phyloP scores from a whole-genome alignment of 2,113 vertebrate genomes.

The Solea solea region DNA sequence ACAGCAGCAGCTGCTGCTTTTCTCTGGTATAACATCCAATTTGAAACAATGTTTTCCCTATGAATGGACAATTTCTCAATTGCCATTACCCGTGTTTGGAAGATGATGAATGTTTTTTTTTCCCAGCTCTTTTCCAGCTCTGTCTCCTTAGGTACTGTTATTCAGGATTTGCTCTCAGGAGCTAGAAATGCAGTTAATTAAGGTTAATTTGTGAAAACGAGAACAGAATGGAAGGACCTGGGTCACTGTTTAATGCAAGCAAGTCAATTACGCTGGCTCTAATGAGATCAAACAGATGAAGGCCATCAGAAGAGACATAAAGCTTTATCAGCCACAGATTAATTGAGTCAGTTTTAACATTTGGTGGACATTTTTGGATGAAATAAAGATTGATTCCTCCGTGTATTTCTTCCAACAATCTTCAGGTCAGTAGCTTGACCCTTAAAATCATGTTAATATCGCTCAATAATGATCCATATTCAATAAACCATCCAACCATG shows the following conservation, averaged over 20 bases:
- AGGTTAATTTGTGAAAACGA: conserved; percentile 62
- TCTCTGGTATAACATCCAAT: conserved; percentile 43
- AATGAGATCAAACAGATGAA: conserved; percentile 73
- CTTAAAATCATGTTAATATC: conserved; percentile 18
- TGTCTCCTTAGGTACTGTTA: conserved; percentile 25
- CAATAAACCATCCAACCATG: conserved; percentile 29
- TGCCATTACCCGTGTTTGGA: conserved; percentile 11
- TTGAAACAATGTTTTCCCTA: conserved; percentile 47
- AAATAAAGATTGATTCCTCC: conserved; percentile 20
- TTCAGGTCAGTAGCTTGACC: conserved; percentile 29
- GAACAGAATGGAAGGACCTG: conserved; percentile 43
- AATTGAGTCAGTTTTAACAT: conserved; percentile 49
- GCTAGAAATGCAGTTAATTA: conserved; percentile 57
- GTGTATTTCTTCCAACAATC: conserved; percentile 11
- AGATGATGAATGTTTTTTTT: conserved; percentile 5
- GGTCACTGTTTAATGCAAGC: conserved; percentile 69
- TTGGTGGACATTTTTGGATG: conserved; percentile 38
- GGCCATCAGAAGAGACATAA: conserved; percentile 57
- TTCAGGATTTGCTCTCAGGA: conserved; percentile 35
- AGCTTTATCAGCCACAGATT: conserved; percentile 62
- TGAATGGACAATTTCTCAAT: conserved; percentile 47
- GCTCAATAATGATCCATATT: conserved; percentile 42
- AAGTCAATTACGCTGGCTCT: conserved; percentile 65
- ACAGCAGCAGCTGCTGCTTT: conserved; percentile 32
- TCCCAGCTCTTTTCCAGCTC: neutral